phyloP scores from a whole-genome alignment of 2,113 vertebrate genomes.

The Probosciger aterrimus region DNA sequence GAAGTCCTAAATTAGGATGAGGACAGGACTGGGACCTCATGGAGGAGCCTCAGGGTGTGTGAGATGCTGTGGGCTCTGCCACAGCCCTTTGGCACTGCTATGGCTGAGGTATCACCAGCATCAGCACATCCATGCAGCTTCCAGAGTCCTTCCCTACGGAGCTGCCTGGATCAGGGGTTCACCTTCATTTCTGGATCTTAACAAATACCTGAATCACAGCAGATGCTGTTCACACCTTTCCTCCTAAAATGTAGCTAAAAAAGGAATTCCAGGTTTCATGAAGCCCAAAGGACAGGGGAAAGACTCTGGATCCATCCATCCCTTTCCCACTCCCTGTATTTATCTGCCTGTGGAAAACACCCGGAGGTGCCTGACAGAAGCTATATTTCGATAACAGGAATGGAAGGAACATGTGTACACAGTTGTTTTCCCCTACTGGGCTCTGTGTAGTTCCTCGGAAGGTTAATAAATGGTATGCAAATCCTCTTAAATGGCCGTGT shows the following conservation, averaged over 20 bases:
- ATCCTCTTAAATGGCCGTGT: constrained; percentile 66
- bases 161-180: fast-evolving
- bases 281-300: neutral
- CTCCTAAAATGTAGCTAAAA: neutral
- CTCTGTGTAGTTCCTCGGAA: constrained; percentile 32
- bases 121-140: neutral
- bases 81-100: fast-evolving
- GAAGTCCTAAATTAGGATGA: neutral
- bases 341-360: neutral
- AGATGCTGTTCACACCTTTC: neutral
- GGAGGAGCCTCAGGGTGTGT: neutral
- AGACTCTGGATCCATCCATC: neutral
- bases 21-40: neutral
- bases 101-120: neutral
- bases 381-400: neutral
- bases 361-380: neutral
- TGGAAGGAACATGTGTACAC: constrained; percentile 33
- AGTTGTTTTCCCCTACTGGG: constrained; percentile 47
- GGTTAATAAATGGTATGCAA: constrained; percentile 64
- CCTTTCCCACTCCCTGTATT: neutral
- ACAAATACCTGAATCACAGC: neutral
- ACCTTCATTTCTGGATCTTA: neutral
- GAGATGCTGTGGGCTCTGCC: neutral
- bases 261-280: neutral
- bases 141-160: fast-evolving